Evolutionary conservation across 1,140 invertebrate species (phyloP), one percentile per base, ranked within the genome.

Genomic region (Aricia agestis): DNA sequence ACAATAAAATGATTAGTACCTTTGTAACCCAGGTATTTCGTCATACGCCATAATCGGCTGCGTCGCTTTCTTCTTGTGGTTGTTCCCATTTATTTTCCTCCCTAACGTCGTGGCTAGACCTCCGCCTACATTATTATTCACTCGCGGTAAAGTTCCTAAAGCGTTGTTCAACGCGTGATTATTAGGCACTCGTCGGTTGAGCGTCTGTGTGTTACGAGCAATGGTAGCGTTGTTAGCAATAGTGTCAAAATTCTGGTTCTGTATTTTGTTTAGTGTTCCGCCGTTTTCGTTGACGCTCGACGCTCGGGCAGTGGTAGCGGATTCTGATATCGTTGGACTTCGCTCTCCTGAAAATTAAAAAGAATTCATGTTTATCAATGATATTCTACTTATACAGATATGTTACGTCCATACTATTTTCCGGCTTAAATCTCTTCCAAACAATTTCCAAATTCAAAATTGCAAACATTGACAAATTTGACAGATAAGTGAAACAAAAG

Each of bases 281-380:
- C 81, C 80, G 71, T 90, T 90, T 61, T 90, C 89, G 73, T 89
- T 91, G 31, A 96, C 94, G 80, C 95, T 96, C 1, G 95, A 95
- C 5, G 96, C 95, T 63, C 96, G 93, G 0, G 96, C 96, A 0
- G 96, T 97, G 0, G 95, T 96, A 3, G 96, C 96, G 10, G 95
- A 95, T 79, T 97, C 96, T 0, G 95, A 96, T 78, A 96, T 94
- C 0, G 96, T 95, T 13, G 96, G 96, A 92, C 96, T 96, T 73
- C 95, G 93, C 86, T 96, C 95, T 66, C 95, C 95, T 95, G 75
- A 32, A 68, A 70, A 67, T 15, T n/a, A n/a, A n/a, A n/a, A n/a
- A n/a, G n/a, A n/a, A n/a, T n/a, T n/a, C n/a, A n/a, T n/a, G n/a
- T n/a, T n/a, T n/a, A n/a, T n/a, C n/a, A n/a, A n/a, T n/a, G n/a